Base-by-base conservation (phyloP, 2,113 vertebrate species). In the Syngnathoides biaculeatus region DNA sequence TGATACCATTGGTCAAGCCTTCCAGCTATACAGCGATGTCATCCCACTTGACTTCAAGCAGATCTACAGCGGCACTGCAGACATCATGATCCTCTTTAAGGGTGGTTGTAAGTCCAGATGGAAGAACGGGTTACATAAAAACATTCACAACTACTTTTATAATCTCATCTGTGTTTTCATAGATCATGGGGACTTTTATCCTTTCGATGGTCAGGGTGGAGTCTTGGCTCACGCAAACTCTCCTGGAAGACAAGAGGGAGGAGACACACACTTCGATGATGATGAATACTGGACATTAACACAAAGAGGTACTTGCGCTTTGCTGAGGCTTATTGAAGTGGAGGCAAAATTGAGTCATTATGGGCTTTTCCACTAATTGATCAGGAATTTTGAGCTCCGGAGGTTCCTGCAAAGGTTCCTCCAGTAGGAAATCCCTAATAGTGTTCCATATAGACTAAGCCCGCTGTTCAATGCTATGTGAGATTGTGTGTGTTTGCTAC, bases 261-360 rank as follows among this genome's bases (percentile, higher is more conserved):
- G 91, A 17, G 89, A 92, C 67, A 86, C 90, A 38, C 92, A 93
- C 68, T 93, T 93, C 75, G 91, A 93, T 71, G 89, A 91, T 6
- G 92, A 91, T 82, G 92, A 93, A 79, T 64, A 26, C 0, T 93
- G 92, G 92, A 89, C 89, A 47, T 58, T 88, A 12, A 74, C 15
- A 35, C 71, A 64, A 38, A 65, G 27, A 86, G 88, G 92, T 92
- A 74, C 57, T 20, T 39, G 35, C 5, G 26, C 12, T 48, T 50
- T 20, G 8, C 20, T 0, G 9, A 7, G 15, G 55, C 12, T 17
- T 30, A 72, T 12, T 30, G 15, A 45, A 63, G 38, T 5, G 45
- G 2, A 39, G 9, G 3, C 3, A 12, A 26, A 47, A 27, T 30
- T 40, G 22, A 62, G 35, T 42, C 59, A 15, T 17, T 15, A 8